Base-by-base conservation (phyloP, 2,113 vertebrate genomes). In the Lepus europaeus region DNA sequence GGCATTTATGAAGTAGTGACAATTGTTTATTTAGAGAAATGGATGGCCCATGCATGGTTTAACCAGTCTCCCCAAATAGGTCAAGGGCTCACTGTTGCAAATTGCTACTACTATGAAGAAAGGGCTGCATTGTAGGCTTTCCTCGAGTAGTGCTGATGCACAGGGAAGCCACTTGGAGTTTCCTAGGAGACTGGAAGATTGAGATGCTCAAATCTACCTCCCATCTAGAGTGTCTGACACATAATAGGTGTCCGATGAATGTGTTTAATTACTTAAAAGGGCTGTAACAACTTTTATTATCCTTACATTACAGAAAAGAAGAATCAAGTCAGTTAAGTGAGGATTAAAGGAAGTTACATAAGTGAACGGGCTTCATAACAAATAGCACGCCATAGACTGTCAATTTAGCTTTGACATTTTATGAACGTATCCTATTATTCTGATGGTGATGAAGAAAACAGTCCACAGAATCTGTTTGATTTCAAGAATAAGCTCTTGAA, bases 401-500 rank as follows among this genome's bases (percentile, higher is more conserved):
- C 70, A 61, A 17, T 69, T 59, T 59, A 20, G 19, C 56, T 59
- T 59, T 14, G 56, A 59, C 14, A 59, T 20, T 59, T 59, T 59
- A 17, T 16, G 17, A 59, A 59, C 45, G 39, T 6, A 94, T 16
- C 3, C 33, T 73, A 63, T 64, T 61, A 74, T 63, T 95, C 72
- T 16, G 80, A 95, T 61, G 73, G 27, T 29, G 9, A 2, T 70
- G 66, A 87, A 83, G 87, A 78, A 11, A 87, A 92, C 89, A 76
- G 64, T 16, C 80, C 77, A 69, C n/a, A 76, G 36, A 56, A 86
- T 89, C 89, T 87, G 53, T 69, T 94, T 91, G 91, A 91, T 69
- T 93, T 64, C 5, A 79, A 63, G 64, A 95, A 59, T 69, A 87
- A 94, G 36, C 10, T 36, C 77, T 94, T 94, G 64, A 92, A 93